These are phyloP conservation scores for Epirrita christyi DNA, from an alignment of 2,888 invertebrate genomes.

Conservation along the genomic window DNA sequence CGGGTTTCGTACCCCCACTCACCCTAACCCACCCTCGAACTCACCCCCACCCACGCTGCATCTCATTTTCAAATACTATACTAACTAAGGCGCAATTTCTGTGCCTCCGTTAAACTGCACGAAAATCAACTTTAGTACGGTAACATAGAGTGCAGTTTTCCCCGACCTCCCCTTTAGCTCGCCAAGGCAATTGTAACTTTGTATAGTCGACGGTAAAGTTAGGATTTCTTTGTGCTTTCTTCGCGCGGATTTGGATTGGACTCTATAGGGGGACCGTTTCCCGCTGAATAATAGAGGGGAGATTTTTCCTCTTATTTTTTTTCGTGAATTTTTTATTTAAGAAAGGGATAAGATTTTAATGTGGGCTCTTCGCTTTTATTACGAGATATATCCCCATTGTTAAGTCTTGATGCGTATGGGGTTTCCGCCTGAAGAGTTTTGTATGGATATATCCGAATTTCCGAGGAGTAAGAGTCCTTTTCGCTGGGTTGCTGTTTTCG, in stretches of 20 bases:
- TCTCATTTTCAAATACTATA: slow-evolving; percentile 82
- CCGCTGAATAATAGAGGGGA: slow-evolving; percentile 79
- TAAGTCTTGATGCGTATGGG: slow-evolving; percentile 77
- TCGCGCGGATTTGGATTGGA: slow-evolving; percentile 51
- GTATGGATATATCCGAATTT: slow-evolving; percentile 65
- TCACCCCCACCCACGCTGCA: slow-evolving; percentile 70
- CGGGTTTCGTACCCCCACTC: slow-evolving; percentile 75
- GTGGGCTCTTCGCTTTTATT: slow-evolving; percentile 81
- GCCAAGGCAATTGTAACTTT: slow-evolving; percentile 73
- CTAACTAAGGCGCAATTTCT: slow-evolving; percentile 69
- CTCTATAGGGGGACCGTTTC: slow-evolving; percentile 58
- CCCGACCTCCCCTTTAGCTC: slow-evolving; percentile 29
- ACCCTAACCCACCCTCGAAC: slow-evolving; percentile 35
- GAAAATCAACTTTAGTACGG: slow-evolving; percentile 63
- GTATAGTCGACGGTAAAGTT: slow-evolving; percentile 67
- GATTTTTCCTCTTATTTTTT: slow-evolving; percentile 72
- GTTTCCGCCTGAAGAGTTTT: slow-evolving; percentile 82
- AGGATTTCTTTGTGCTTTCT: slow-evolving; percentile 70
- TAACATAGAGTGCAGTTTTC: slow-evolving; percentile 54
- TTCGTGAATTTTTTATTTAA: slow-evolving; percentile 85
- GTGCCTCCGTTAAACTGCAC: slow-evolving; percentile 51
- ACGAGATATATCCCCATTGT: slow-evolving; percentile 79
- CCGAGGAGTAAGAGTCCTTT: slow-evolving; percentile 44
- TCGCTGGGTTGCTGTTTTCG: slow-evolving; percentile 33
- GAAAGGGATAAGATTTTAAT: slow-evolving; percentile 85